Evolutionary conservation across 2,888 invertebrate species (phyloP).

Genomic region (Macaria notata): DNA sequence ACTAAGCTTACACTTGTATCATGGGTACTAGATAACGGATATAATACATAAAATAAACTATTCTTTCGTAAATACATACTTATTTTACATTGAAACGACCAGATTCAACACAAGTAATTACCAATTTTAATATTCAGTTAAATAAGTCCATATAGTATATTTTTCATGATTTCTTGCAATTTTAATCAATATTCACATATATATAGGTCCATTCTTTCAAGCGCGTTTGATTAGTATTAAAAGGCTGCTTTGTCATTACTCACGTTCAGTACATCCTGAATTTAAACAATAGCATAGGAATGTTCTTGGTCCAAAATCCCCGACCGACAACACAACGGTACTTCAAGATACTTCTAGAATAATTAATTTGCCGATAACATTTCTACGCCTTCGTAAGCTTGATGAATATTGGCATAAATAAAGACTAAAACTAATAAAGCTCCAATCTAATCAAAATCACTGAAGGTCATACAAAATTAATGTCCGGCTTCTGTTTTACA

Average conservation of each 20-base stretch:
- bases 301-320: conserved; percentile 11
- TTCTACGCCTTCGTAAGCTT: conserved; percentile 18
- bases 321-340: conserved; percentile 18
- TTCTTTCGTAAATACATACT: no score
- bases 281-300: conserved; percentile 22
- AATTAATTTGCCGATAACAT: conserved; percentile 23
- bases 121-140: no score
- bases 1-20: no score
- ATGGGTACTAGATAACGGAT: no score
- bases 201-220: no score
- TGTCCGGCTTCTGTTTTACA: conserved; percentile 14
- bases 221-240: neutral
- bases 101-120: no score
- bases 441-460: conserved; percentile 41
- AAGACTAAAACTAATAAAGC: conserved; percentile 33
- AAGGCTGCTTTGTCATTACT: neutral
- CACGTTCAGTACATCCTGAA: conserved; percentile 26
- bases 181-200: no score
- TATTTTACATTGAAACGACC: no score
- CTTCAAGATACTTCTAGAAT: conserved; percentile 9
- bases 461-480: conserved; percentile 41
- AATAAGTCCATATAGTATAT: no score
- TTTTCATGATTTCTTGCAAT: no score
- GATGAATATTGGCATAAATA: conserved; percentile 9
- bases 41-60: no score